Evolutionary conservation across 2,113 vertebrate species (phyloP), one percentile per base, ranked within the genome.

Genomic region (Aptenodytes forsteri): DNA sequence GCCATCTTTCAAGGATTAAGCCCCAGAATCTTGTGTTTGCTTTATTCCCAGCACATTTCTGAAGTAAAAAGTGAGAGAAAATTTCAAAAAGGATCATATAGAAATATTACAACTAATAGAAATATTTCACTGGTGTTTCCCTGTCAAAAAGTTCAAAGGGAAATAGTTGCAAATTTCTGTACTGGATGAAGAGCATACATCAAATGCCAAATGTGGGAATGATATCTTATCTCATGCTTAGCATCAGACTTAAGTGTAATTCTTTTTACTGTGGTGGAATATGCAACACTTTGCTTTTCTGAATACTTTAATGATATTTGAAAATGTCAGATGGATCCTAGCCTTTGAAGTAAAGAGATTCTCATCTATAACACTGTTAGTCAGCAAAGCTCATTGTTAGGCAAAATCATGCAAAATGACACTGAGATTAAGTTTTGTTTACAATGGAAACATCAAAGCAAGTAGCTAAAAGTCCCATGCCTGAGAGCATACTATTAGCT

Each of bases 301-400:
- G 71, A 89, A 49, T 67, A 66, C 52, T 90, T 88, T 58, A 70
- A 44, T 52, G 46, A 32, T 78, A 23, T 81, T 83, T 64, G 59
- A 86, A 92, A 88, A 76, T 88, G 50, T 86, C 54, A 54, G 67
- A 69, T 50, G 71, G 15, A 69, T 85, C 40, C 75, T 64, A 83
- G 78, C 14, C 71, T 95, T 96, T 86, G 90, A 96, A 91, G 85
- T 80, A 69, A 56, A 83, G 67, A 86, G 36, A 66, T 80, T 58
- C 34, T 92, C 75, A 50, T 85, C 49, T 88, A 3, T 21, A 83
- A 54, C 17, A 73, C 36, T 5, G 4, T 76, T 83, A 87, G 71
- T 56, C 50, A 72, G 54, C 40, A 95, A 90, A 88, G 34, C 14
- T 91, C 11, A 36, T 91, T 89, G 32, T 91, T 84, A 93, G 69